Conservation (phyloP, 2,888 invertebrate species). For the Epirrhoe alternata region DNA sequence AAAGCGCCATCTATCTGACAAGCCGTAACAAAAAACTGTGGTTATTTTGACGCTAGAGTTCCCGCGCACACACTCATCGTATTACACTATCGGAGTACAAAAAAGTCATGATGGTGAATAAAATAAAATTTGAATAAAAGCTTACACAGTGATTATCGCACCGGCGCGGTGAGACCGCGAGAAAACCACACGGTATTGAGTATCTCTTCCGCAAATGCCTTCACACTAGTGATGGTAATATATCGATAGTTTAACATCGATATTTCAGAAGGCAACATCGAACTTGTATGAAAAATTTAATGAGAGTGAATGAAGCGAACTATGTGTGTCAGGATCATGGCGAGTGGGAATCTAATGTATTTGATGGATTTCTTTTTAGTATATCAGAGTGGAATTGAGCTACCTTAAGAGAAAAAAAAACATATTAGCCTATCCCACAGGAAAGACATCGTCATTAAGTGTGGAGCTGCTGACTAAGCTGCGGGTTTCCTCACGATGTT, state of each 20-base stretch:
- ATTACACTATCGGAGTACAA: slow-evolving; percentile 20
- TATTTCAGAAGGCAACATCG: not conserved
- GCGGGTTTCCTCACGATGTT: no score
- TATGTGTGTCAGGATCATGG: no score
- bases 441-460: no score
- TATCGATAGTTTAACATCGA: not conserved
- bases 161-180: slow-evolving; percentile 36
- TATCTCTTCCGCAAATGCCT: slow-evolving; percentile 66
- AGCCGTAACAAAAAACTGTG: not conserved
- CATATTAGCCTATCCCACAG: no score
- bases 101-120: slow-evolving; percentile 14
- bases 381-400: no score
- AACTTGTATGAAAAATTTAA: no score
- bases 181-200: slow-evolving; percentile 58
- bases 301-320: no score
- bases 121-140: slow-evolving; percentile 39
- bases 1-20: not conserved
- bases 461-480: no score
- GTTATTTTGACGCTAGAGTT: not conserved
- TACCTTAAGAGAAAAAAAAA: no score
- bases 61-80: slow-evolving; percentile 4
- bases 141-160: slow-evolving; percentile 42
- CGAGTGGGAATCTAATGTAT: no score
- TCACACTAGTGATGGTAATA: slow-evolving; percentile 18
- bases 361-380: no score